phyloP scores from a whole-genome alignment of 53 echinoderm and acorn worm species.

The Actinopyga echinites region DNA sequence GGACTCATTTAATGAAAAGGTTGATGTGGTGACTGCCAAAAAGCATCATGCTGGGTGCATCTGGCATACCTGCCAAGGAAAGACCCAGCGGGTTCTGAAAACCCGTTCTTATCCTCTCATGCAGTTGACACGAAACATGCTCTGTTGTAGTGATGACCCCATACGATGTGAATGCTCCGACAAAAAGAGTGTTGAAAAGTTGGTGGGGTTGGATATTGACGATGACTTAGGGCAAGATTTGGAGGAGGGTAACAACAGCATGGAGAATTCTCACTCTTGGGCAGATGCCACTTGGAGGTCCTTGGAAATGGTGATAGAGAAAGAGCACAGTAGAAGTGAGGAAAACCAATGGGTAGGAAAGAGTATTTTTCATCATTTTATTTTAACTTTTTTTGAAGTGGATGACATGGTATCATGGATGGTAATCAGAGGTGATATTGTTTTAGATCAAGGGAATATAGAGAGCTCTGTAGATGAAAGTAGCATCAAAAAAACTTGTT shows the following conservation, averaged over 20 bases:
- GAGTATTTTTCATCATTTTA: too few relatives aligned
- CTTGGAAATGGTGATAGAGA: slow-evolving; percentile 4
- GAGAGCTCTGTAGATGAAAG: too few relatives aligned
- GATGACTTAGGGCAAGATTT: neutral
- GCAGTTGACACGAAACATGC: neutral
- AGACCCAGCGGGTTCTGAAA: neutral
- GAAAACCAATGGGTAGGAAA: too few relatives aligned
- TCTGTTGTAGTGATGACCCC: slow-evolving; percentile 4
- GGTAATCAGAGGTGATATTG: too few relatives aligned
- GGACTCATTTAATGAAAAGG: too few relatives aligned
- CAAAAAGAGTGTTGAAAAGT: slow-evolving; percentile 8
- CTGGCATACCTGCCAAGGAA: too few relatives aligned
- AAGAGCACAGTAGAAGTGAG: neutral
- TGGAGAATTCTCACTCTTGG: slow-evolving; percentile 16
- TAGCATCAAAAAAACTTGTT: too few relatives aligned
- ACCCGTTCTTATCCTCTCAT: neutral
- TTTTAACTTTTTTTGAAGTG: too few relatives aligned
- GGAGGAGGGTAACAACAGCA: neutral
- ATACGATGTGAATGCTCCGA: slow-evolving; percentile 7
- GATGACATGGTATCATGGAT: too few relatives aligned
- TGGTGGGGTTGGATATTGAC: neutral
- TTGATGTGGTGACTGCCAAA: too few relatives aligned
- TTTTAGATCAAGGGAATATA: too few relatives aligned
- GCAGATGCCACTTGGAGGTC: slow-evolving; percentile 28
- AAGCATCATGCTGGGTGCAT: too few relatives aligned